phyloP scores from a whole-genome alignment of 2,888 invertebrate species.

The Lepidochitona cinerea region DNA sequence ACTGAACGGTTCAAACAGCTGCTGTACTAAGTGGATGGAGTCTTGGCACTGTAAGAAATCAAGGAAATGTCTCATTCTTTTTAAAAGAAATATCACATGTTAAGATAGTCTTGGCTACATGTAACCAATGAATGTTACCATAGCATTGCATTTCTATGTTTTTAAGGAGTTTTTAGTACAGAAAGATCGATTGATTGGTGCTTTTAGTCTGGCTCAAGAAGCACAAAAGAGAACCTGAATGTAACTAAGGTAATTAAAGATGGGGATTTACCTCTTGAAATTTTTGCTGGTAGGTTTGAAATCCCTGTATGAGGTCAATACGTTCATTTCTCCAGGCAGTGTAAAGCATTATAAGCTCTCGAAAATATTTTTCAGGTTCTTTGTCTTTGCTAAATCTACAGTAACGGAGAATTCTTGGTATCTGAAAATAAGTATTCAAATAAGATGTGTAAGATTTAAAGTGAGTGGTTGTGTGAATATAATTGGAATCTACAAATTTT shows the following conservation, averaged over 20 bases:
- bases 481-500: neutral
- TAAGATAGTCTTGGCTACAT: neutral
- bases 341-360: constrained; percentile 4
- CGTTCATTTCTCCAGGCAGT: constrained; percentile 7
- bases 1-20: neutral
- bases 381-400: neutral
- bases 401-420: constrained; percentile 5
- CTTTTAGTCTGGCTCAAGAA: too few relatives aligned
- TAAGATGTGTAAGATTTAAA: neutral
- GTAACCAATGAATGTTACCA: neutral
- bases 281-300: neutral
- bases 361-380: constrained; percentile 4
- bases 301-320: neutral
- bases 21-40: neutral
- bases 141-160: neutral
- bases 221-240: neutral
- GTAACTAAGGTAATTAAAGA: neutral
- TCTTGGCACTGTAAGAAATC: neutral
- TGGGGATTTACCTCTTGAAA: neutral
- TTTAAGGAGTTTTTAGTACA: neutral
- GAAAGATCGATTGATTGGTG: too few relatives aligned
- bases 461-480: neutral
- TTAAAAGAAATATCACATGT: neutral
- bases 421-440: neutral
- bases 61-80: too few relatives aligned